phyloP scores from a whole-genome alignment of 53 echinoderm and acorn worm species.

The Holothuria scabra region DNA sequence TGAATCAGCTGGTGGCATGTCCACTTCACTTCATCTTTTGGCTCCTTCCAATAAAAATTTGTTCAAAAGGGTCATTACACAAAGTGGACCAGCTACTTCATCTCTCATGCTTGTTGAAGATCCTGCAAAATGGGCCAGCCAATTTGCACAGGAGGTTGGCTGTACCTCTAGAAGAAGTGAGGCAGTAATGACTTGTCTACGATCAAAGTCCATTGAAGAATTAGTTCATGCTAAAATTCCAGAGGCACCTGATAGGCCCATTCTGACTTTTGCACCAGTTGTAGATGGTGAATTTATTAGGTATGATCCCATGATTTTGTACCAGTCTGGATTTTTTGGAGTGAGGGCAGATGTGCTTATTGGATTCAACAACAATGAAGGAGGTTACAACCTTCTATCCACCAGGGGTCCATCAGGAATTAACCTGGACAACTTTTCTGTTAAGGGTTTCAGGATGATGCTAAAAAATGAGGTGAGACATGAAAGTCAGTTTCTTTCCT shows the following conservation, averaged over 20 bases:
- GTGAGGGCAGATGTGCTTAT: conserved; percentile 69
- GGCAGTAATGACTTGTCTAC: conserved; percentile 69
- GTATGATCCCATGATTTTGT: conserved; percentile 63
- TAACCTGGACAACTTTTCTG: conserved; percentile 36
- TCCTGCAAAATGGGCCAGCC: conserved; percentile 64
- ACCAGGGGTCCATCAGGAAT: conserved; percentile 42
- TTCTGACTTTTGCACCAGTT: conserved; percentile 71
- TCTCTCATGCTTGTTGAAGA: conserved; percentile 63
- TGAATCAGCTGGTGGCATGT: conserved; percentile 84
- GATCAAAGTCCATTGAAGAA: conserved; percentile 67
- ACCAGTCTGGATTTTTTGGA: conserved; percentile 46
- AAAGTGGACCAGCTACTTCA: conserved; percentile 73
- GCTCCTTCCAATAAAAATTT: conserved; percentile 62
- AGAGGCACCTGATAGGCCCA: conserved; percentile 50
- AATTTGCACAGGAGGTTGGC: conserved; percentile 61
- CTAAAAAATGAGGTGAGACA: conserved; percentile 37
- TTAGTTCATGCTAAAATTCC: conserved; percentile 55
- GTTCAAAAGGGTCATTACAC: conserved; percentile 75
- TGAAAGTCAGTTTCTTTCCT: too few species aligned
- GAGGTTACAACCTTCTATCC: conserved; percentile 57
- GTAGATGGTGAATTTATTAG: conserved; percentile 75
- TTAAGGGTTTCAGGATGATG: conserved; percentile 60
- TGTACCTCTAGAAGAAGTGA: conserved; percentile 55
- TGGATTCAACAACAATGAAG: conserved; percentile 84
- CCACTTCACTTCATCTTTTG: conserved; percentile 67